Percentiles rank a stretch among this genome's conserved stretches.
Evolutionary conservation across 2,888 invertebrate species (phyloP).

Genomic region (Sesamia inferens): DNA sequence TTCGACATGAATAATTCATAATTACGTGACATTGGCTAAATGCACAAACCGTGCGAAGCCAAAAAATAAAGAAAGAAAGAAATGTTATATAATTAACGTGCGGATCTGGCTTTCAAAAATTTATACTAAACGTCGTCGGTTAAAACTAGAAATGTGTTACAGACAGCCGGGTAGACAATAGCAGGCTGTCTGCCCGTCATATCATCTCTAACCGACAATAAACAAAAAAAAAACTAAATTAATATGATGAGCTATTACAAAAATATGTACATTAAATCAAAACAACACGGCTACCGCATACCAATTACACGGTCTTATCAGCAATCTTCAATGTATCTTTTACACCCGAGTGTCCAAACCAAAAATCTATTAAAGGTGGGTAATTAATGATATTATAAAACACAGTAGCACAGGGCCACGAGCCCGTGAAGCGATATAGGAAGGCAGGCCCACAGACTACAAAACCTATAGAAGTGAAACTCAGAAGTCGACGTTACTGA

Average conservation of each 20-base stretch:
- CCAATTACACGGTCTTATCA: slow-evolving; percentile 50
- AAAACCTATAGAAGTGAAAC: slow-evolving; percentile 20
- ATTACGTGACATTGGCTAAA: too few relatives aligned
- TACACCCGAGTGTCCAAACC: slow-evolving; percentile 49
- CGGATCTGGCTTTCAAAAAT: background rate
- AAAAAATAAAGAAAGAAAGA: too few relatives aligned
- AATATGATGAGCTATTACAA: slow-evolving; percentile 16
- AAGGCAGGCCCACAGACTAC: slow-evolving; percentile 30
- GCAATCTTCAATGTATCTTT: slow-evolving; percentile 41
- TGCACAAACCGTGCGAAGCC: too few relatives aligned
- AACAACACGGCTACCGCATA: slow-evolving; percentile 29
- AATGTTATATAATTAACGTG: too few relatives aligned
- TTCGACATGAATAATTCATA: too few relatives aligned
- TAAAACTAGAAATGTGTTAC: background rate
- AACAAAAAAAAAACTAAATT: background rate
- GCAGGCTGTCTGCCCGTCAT: background rate
- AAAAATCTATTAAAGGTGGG: slow-evolving; percentile 38
- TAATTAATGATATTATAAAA: slow-evolving; percentile 59
- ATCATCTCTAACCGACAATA: background rate
- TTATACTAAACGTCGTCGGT: background rate
- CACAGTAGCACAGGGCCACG: slow-evolving; percentile 44
- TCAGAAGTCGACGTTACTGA: too few relatives aligned
- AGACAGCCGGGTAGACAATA: background rate
- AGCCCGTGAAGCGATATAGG: slow-evolving; percentile 52
- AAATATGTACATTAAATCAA: slow-evolving; percentile 30